phyloP scores from a whole-genome alignment of 2,888 invertebrate genomes.

The Polia nebulosa region DNA sequence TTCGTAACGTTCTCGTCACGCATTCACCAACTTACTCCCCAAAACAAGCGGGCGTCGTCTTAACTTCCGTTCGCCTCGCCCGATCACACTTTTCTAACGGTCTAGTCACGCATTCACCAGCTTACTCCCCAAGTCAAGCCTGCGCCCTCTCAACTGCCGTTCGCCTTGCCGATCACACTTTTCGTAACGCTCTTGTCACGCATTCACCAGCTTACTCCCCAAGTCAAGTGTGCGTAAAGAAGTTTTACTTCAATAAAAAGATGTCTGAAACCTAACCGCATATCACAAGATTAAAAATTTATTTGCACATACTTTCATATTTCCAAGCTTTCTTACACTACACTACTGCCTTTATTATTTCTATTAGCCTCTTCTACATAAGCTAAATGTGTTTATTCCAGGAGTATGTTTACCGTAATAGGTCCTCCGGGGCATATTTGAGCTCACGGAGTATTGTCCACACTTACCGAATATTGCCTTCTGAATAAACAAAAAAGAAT shows the following conservation, averaged over 20 bases:
- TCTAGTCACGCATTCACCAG: too few relatives aligned
- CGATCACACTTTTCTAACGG: too few relatives aligned
- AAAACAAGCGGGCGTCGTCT: too few relatives aligned
- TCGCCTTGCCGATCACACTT: too few relatives aligned
- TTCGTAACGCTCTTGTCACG: too few relatives aligned
- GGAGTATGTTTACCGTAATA: slow-evolving; percentile 35
- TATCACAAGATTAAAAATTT: not conserved
- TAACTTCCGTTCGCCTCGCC: too few relatives aligned
- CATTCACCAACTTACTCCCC: too few relatives aligned
- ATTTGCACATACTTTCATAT: rapidly evolving
- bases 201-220: too few relatives aligned
- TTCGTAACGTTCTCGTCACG: too few relatives aligned
- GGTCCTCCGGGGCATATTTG: slow-evolving; percentile 45
- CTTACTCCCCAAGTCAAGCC: too few relatives aligned
- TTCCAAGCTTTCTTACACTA: not conserved
- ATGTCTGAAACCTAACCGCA: not conserved
- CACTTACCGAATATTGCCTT: slow-evolving; percentile 44
- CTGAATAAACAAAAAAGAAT: slow-evolving; percentile 42
- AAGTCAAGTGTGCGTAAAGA: too few relatives aligned
- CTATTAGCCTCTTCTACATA: slow-evolving; percentile 47
- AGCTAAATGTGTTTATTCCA: slow-evolving; percentile 46
- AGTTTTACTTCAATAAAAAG: not conserved
- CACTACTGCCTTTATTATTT: slow-evolving; percentile 38
- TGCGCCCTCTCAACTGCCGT: too few relatives aligned
- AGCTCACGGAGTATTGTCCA: slow-evolving; percentile 49